phyloP scores from a whole-genome alignment of 2,888 invertebrate species.

The Neocrepidodera transversa region DNA sequence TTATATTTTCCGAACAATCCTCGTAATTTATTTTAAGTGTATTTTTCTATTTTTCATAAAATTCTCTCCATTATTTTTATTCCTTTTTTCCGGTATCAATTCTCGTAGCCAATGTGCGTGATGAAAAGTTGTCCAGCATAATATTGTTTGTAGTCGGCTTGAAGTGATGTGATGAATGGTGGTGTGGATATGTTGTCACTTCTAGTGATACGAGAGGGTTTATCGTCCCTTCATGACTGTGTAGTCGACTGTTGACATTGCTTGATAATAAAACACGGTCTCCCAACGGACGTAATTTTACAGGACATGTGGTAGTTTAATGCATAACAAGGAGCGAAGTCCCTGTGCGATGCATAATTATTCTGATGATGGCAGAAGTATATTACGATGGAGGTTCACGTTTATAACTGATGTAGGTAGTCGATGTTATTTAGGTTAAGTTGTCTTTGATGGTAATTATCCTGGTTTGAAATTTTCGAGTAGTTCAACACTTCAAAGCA shows the following conservation, averaged over 20 bases:
- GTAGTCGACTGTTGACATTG: constrained; percentile 37
- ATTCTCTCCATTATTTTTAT: too few relatives aligned
- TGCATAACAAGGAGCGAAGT: constrained; percentile 31
- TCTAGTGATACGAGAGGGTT: constrained; percentile 38
- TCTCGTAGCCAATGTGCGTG: not conserved
- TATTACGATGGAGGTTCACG: constrained; percentile 1
- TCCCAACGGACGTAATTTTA: constrained; percentile 34
- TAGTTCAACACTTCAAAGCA: not conserved
- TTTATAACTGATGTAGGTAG: constrained; percentile 5
- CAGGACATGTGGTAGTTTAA: constrained; percentile 37
- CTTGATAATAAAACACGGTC: constrained; percentile 38
- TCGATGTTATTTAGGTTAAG: constrained; percentile 2
- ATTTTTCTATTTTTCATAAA: too few relatives aligned
- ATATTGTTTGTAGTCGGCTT: constrained; percentile 38
- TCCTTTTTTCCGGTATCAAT: too few relatives aligned
- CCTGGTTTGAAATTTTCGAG: not conserved
- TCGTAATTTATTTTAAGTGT: too few relatives aligned
- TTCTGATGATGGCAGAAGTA: constrained; percentile 8
- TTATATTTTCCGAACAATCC: too few relatives aligned
- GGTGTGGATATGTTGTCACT: constrained; percentile 46
- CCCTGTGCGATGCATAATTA: constrained; percentile 24
- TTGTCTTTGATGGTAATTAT: constrained; percentile 3
- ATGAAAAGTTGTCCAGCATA: constrained; percentile 23
- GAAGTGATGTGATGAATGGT: constrained; percentile 45
- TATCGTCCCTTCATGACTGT: constrained; percentile 34